Base-by-base conservation (phyloP, 2,888 invertebrate species). In the Linnaemya tessellans region DNA sequence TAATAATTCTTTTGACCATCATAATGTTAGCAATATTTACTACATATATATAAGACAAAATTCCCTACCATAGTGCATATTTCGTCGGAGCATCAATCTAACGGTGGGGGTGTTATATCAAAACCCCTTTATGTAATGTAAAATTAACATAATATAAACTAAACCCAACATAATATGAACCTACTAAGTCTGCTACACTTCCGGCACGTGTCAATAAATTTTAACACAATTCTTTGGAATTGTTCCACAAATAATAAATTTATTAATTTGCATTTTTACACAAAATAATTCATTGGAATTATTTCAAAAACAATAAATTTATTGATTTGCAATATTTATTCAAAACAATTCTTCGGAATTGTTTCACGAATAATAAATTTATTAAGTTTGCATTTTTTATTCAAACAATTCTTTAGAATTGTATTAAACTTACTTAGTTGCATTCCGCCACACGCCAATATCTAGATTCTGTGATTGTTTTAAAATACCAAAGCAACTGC, bases 281-380 rank as follows among this genome's bases (percentile, higher is more conserved):
- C 64, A 64, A 60, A 58, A 60, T 60, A 60, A 64, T 64, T 64
- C 64, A 22, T 64, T 30, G 43, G 22, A 64, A 43, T 43, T 64
- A 25, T 64, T 64, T 43, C 43, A 41, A 43, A 20, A 64, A 64
- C 43, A 64, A 22, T 64, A 64, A 64, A 64, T 64, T 43, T 43
- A 43, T 43, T 46, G 1, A 43, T 1, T 64, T 64, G 43, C 43
- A 64, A 7, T 43, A 22, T 46, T 64, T 15, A 64, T 64, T 22
- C 25, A 64, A 46, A 64, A 46, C n/a, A 64, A 64, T 64, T 64
- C 43, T 64, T 64, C 20, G 43, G 25, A 64, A 64, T 64, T 64
- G 22, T 64, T 43, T 64, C 9, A 43, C 43, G 38, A 38, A 60
- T 60, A 60, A 60, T 60, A 60, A 30, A 60, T 60, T 60, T 60